These are phyloP conservation scores for Cliona cf. orientalis DNA, from an alignment of 37 sponge, comb jelly and placozoan genomes.

Conservation along the genomic window DNA sequence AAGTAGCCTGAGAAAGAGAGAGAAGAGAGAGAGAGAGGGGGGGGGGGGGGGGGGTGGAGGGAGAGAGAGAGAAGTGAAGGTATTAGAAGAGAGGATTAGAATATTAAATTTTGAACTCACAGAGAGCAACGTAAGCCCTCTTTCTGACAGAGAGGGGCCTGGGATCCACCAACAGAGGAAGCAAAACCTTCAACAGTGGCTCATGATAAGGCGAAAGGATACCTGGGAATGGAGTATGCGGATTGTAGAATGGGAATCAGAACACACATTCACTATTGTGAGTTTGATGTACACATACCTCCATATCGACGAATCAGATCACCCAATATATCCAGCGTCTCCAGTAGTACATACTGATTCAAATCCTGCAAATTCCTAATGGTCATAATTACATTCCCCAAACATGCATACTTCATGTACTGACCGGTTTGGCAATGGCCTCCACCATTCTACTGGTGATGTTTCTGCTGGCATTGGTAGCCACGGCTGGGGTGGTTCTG, in stretches of 20 bases:
- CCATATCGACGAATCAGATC: slow-evolving; percentile 89
- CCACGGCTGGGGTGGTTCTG: slow-evolving; percentile 47
- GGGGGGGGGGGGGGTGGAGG: neutral
- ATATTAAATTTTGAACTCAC: slow-evolving; percentile 55
- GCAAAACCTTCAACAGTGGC: slow-evolving; percentile 43
- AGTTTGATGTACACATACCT: slow-evolving; percentile 16
- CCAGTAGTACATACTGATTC: slow-evolving; percentile 89
- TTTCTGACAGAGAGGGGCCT: slow-evolving; percentile 89
- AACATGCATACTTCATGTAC: neutral
- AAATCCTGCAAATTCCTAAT: too few species aligned
- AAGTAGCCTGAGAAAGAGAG: slow-evolving; percentile 52
- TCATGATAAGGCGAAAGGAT: slow-evolving; percentile 65
- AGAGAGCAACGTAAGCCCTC: slow-evolving; percentile 90
- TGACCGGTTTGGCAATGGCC: slow-evolving; percentile 68
- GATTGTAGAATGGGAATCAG: neutral
- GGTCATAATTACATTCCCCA: too few species aligned
- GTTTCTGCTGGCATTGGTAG: slow-evolving; percentile 60
- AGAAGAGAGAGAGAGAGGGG: neutral
- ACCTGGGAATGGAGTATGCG: slow-evolving; percentile 15
- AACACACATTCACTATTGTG: neutral
- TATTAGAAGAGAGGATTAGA: neutral
- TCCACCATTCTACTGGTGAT: slow-evolving; percentile 78
- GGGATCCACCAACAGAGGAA: slow-evolving; percentile 73
- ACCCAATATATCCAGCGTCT: slow-evolving; percentile 92
- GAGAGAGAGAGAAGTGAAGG: neutral